phyloP scores from a whole-genome alignment of 2,113 vertebrate genomes.

The Rhinolophus ferrumequinum region DNA sequence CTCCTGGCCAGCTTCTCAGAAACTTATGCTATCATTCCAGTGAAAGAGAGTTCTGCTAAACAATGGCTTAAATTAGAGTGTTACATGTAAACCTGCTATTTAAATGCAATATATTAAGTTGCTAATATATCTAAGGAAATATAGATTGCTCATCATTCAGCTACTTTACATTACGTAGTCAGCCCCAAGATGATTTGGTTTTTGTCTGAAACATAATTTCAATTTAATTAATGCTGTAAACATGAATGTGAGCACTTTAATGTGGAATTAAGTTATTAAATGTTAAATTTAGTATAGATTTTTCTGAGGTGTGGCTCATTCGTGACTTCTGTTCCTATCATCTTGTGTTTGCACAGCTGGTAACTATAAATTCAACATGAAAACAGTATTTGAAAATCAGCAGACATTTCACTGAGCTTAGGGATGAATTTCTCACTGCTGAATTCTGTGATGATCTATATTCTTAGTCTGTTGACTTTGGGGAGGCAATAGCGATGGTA shows the following conservation, averaged over 20 bases:
- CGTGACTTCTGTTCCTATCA: conserved; percentile 15
- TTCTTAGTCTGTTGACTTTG: not conserved
- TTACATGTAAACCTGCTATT: not conserved
- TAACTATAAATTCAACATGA: conserved; percentile 59
- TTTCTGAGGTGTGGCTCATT: conserved; percentile 54
- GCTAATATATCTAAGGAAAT: conserved; percentile 7
- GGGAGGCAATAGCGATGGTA: not conserved
- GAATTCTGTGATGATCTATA: not conserved
- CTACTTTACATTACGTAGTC: conserved; percentile 20
- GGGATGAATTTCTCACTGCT: not conserved
- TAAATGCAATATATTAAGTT: not conserved
- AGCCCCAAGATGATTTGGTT: conserved; percentile 46
- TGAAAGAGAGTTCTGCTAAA: not conserved
- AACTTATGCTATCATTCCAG: not conserved
- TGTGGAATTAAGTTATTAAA: conserved; percentile 54
- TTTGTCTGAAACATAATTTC: conserved; percentile 52
- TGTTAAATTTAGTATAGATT: conserved; percentile 65
- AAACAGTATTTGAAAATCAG: conserved; percentile 39
- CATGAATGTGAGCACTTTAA: conserved; percentile 36
- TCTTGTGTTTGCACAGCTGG: conserved; percentile 67
- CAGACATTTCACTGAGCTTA: not conserved
- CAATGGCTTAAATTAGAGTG: not conserved
- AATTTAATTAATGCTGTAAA: conserved; percentile 57
- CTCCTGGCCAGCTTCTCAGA: not conserved
- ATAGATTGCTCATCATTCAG: conserved; percentile 28